Conservation (phyloP, 2,888 invertebrate species). For the Antheraea yamamai region DNA sequence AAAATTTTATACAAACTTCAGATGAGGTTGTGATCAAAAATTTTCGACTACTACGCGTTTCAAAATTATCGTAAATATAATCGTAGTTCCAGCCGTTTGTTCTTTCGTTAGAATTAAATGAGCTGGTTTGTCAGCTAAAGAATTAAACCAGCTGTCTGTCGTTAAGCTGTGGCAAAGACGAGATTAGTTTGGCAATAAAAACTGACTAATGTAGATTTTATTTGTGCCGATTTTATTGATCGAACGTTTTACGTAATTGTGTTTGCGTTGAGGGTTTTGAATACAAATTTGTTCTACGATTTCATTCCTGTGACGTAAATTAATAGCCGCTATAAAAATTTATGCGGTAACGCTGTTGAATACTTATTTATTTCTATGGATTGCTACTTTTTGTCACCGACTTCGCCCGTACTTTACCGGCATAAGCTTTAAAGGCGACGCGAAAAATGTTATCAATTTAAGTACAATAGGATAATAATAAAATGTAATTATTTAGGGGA, state of each 20-base stretch:
- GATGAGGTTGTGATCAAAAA: no score
- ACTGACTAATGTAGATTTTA: constrained; percentile 9
- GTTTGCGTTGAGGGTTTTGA: not conserved
- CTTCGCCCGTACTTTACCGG: not conserved
- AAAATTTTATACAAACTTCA: no score
- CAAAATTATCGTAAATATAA: not conserved
- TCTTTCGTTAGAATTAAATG: not conserved
- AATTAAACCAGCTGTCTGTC: not conserved
- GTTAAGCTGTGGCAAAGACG: not conserved
- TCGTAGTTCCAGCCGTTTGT: not conserved
- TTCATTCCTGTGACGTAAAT: constrained; percentile 12
- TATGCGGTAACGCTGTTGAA: not conserved
- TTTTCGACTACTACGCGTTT: no score
- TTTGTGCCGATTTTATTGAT: constrained; percentile 12
- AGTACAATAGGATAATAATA: not conserved
- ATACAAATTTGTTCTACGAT: not conserved
- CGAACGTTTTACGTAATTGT: not conserved
- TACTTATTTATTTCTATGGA: not conserved
- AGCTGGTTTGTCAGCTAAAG: not conserved
- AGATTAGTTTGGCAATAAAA: constrained; percentile 11
- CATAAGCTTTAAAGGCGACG: not conserved
- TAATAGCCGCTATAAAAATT: not conserved
- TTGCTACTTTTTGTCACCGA: not conserved
- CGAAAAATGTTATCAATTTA: not conserved
- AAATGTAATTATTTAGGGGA: not conserved